Evolutionary conservation across 2,888 invertebrate genomes (phyloP).

Genomic region (Lithodes maja): DNA sequence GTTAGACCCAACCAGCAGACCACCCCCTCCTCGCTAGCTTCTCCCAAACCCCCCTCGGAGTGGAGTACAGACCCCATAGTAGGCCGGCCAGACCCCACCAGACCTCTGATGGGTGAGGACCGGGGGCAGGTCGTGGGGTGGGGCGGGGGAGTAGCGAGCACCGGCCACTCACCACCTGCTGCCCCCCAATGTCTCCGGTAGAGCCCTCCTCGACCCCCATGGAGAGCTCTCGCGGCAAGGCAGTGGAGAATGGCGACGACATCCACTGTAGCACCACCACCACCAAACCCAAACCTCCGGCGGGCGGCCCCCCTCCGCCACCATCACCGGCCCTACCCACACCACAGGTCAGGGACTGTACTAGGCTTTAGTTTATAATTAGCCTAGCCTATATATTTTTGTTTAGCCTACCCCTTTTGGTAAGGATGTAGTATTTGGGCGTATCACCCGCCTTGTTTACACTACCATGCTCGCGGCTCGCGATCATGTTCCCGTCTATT

Average conservation of each 20-base stretch:
- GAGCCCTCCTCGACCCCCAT: slow-evolving; percentile 53
- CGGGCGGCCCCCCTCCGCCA: slow-evolving; percentile 15
- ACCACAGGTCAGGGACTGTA: slow-evolving; percentile 17
- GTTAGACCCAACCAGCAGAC: neutral
- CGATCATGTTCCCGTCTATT: no score
- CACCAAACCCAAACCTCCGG: slow-evolving; percentile 7
- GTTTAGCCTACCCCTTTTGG: no score
- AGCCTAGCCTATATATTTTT: no score
- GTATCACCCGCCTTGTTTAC: no score
- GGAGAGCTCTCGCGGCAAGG: slow-evolving; percentile 55
- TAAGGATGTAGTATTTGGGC: no score
- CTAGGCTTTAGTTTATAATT: no score
- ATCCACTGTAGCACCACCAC: slow-evolving; percentile 2
- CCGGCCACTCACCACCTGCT: neutral
- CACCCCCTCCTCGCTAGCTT: neutral
- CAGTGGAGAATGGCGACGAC: slow-evolving; percentile 60
- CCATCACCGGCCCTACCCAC: slow-evolving; percentile 16
- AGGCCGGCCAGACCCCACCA: slow-evolving; percentile 9
- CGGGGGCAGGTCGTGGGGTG: slow-evolving; percentile 25
- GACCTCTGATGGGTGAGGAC: slow-evolving; percentile 19
- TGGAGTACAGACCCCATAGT: neutral
- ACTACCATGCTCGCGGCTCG: no score
- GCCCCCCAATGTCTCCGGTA: slow-evolving; percentile 52
- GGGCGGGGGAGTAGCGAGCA: slow-evolving; percentile 25
- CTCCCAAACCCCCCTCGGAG: neutral